Percentiles rank a stretch among this genome's conserved stretches.
Conservation (phyloP, 2,797 vertebrate genomes). For the Poeciliopsis turneri region DNA sequence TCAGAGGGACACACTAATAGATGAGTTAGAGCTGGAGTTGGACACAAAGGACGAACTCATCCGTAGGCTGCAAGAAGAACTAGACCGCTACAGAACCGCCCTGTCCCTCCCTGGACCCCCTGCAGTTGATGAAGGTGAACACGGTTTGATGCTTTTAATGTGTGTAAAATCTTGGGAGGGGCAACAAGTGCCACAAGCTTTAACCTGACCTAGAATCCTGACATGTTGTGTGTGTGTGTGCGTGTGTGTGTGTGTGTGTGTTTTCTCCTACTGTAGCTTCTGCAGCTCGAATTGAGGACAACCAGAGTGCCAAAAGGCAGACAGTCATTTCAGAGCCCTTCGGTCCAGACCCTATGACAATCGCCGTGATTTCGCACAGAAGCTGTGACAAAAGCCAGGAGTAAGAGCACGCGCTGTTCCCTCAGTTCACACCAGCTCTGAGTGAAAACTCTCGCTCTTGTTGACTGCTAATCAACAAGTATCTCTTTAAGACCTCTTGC, state of each 20-base stretch:
- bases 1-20: slow-evolving; percentile 84
- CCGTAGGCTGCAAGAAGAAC: slow-evolving; percentile 83
- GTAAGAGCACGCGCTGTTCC: slow-evolving; percentile 70
- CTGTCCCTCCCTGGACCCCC: slow-evolving; percentile 64
- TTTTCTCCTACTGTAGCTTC: slow-evolving; percentile 49
- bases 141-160: not conserved
- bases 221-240: slow-evolving; percentile 13
- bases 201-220: slow-evolving; percentile 1
- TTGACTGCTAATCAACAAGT: slow-evolving; percentile 15
- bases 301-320: slow-evolving; percentile 64
- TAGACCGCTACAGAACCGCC: slow-evolving; percentile 80
- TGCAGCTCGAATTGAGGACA: slow-evolving; percentile 56
- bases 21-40: slow-evolving; percentile 84
- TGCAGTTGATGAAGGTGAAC: slow-evolving; percentile 54
- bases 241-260: not conserved
- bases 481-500: slow-evolving; percentile 2
- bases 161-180: slow-evolving; percentile 9
- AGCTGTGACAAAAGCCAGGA: slow-evolving; percentile 77
- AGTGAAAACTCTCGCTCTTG: slow-evolving; percentile 9
- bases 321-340: slow-evolving; percentile 77
- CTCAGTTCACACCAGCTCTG: slow-evolving; percentile 12
- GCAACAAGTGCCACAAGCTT: slow-evolving; percentile 2
- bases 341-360: slow-evolving; percentile 63
- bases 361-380: slow-evolving; percentile 61
- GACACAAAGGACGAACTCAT: slow-evolving; percentile 86